phyloP scores from a whole-genome alignment of 2,888 invertebrate genomes.

The Drosophila demipolita region DNA sequence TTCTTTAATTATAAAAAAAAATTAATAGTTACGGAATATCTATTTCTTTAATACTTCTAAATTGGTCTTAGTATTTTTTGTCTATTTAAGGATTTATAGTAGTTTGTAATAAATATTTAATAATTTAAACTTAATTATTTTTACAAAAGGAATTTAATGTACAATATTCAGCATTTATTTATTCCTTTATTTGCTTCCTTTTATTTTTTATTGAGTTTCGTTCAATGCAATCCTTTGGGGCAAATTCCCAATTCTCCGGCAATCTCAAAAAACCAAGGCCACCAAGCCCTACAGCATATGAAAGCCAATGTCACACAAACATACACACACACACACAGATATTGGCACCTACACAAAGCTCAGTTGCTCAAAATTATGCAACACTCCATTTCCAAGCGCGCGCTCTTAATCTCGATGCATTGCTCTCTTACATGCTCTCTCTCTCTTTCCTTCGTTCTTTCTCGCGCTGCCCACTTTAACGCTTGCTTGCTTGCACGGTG shows the following conservation, averaged over 20 bases:
- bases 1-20: background rate
- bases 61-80: background rate
- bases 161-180: background rate
- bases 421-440: slow-evolving; percentile 13
- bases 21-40: background rate
- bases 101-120: background rate
- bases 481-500: slow-evolving; percentile 44
- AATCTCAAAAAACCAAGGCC: slow-evolving; percentile 69
- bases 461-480: slow-evolving; percentile 16
- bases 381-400: slow-evolving; percentile 49
- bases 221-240: slow-evolving; percentile 14
- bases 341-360: slow-evolving; percentile 36
- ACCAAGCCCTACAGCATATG: slow-evolving; percentile 44
- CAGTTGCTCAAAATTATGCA: slow-evolving; percentile 74
- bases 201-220: background rate
- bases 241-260: slow-evolving; percentile 13
- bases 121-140: background rate
- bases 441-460: slow-evolving; percentile 10
- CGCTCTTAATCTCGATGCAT: slow-evolving; percentile 41
- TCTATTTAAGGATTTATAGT: background rate
- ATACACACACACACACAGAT: slow-evolving; percentile 10
- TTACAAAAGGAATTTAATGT: background rate
- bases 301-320: slow-evolving; percentile 60
- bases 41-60: background rate
- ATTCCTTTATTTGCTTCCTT: background rate